A percentile compares a stretch with the other conserved stretches of the same genome.
Evolutionary conservation across 2,888 invertebrate genomes (phyloP).

Genomic region (Hirudinaria manillensis): DNA sequence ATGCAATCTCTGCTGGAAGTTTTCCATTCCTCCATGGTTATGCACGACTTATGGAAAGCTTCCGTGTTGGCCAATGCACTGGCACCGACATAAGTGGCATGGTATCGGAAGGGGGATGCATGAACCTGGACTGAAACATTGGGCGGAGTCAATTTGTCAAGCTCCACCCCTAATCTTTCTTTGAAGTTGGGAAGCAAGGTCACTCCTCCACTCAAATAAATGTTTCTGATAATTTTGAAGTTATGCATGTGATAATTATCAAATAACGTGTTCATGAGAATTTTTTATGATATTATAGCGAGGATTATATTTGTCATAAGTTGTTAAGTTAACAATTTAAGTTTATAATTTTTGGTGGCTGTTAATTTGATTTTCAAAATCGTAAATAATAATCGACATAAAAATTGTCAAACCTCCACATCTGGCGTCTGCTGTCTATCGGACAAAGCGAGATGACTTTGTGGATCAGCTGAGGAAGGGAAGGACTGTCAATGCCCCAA

Average conservation of each 20-base stretch:
- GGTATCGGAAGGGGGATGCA: slow-evolving; percentile 59
- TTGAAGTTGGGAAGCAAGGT: slow-evolving; percentile 60
- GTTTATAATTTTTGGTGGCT: too few species aligned
- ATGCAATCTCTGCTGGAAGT: slow-evolving; percentile 32
- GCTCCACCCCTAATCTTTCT: slow-evolving; percentile 58
- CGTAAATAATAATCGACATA: too few species aligned
- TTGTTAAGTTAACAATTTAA: too few species aligned
- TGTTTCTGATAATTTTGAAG: slow-evolving; percentile 52
- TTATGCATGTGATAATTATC: background rate
- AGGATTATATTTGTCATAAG: background rate
- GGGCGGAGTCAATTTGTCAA: slow-evolving; percentile 58
- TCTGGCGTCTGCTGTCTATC: slow-evolving; percentile 60
- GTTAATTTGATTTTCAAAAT: too few species aligned
- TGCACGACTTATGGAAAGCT: slow-evolving; percentile 53
- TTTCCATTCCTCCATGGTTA: slow-evolving; percentile 49
- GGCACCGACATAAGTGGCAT: slow-evolving; percentile 61
- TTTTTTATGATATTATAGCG: background rate
- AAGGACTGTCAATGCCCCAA: slow-evolving; percentile 61
- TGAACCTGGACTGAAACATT: slow-evolving; percentile 59
- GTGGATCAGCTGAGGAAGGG: slow-evolving; percentile 59
- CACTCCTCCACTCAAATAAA: slow-evolving; percentile 60
- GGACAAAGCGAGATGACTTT: slow-evolving; percentile 60
- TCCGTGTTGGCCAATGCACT: slow-evolving; percentile 56
- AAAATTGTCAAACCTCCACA: slow-evolving; percentile 51
- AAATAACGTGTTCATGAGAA: background rate